A percentile compares a stretch with the other conserved stretches of the same genome.
These are phyloP conservation scores for Coreoperca whiteheadi DNA, from an alignment of 2,113 vertebrate species.

Conservation along the genomic window DNA sequence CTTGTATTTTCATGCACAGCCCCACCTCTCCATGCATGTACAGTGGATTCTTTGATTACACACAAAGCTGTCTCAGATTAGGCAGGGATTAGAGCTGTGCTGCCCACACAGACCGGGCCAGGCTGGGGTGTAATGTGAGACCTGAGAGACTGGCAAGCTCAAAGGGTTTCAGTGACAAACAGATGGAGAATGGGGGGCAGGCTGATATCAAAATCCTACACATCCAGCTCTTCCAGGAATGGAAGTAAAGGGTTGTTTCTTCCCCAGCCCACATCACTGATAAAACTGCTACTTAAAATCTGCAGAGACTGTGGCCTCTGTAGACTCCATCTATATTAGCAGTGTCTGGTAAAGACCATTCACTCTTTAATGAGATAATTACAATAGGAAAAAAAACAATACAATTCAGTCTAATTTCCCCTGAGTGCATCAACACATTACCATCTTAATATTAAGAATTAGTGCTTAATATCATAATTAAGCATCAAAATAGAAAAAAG, in stretches of 20 bases:
- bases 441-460: background rate
- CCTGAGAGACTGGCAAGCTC: conserved; percentile 34
- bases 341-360: background rate
- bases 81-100: conserved; percentile 55
- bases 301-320: conserved; percentile 1
- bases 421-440: background rate
- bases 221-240: conserved; percentile 24
- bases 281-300: conserved; percentile 14
- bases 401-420: conserved; percentile 5
- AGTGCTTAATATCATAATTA: background rate
- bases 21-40: conserved; percentile 29
- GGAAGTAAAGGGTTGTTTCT: background rate
- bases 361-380: conserved; percentile 5
- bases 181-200: conserved; percentile 35
- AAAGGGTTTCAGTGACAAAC: conserved; percentile 43
- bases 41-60: conserved; percentile 64
- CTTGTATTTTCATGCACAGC: background rate
- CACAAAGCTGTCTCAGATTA: conserved; percentile 66
- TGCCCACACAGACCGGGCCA: conserved; percentile 51
- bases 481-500: background rate
- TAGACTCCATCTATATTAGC: conserved; percentile 3
- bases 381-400: background rate
- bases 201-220: conserved; percentile 21
- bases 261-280: background rate
- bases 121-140: conserved; percentile 59